Evolutionary conservation across 2,888 invertebrate species (phyloP).

Genomic region (Hecatera dysodea): DNA sequence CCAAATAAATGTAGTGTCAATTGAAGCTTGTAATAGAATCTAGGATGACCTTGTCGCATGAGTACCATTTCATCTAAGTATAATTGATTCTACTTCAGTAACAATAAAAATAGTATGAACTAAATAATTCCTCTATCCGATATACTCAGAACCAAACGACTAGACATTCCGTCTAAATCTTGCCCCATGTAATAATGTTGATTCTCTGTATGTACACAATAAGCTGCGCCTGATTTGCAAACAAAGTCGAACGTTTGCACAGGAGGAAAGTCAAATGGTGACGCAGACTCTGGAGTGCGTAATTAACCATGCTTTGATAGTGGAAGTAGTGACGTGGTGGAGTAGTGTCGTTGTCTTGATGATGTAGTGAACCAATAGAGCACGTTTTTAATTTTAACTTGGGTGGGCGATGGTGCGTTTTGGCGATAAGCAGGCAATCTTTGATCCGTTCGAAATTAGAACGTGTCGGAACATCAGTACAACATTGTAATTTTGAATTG

Average conservation of each 20-base stretch:
- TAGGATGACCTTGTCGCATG: not conserved
- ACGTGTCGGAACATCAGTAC: too few species aligned
- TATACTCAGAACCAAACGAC: not conserved
- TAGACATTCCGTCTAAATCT: conserved; percentile 37
- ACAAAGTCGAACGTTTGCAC: conserved; percentile 40
- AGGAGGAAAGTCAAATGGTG: conserved; percentile 43
- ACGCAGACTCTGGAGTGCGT: conserved; percentile 5
- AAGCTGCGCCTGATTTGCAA: conserved; percentile 54
- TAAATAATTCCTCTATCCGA: conserved; percentile 1
- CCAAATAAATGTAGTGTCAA: conserved; percentile 1
- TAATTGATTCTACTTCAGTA: not conserved
- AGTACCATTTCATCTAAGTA: not conserved
- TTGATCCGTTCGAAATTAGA: too few species aligned
- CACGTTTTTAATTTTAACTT: too few species aligned
- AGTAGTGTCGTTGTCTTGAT: conserved; percentile 1
- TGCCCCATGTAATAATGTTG: conserved; percentile 37
- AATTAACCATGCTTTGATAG: conserved; percentile 14
- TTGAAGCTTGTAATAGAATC: not conserved
- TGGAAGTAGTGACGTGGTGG: conserved; percentile 8
- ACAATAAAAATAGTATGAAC: not conserved
- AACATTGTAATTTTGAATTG: too few species aligned
- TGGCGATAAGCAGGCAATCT: too few species aligned
- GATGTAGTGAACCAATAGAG: not conserved
- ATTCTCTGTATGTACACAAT: conserved; percentile 39
- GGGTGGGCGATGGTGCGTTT: too few species aligned